Evolutionary conservation across 1,140 invertebrate genomes (phyloP).

Genomic region (Anoplophora glabripennis): DNA sequence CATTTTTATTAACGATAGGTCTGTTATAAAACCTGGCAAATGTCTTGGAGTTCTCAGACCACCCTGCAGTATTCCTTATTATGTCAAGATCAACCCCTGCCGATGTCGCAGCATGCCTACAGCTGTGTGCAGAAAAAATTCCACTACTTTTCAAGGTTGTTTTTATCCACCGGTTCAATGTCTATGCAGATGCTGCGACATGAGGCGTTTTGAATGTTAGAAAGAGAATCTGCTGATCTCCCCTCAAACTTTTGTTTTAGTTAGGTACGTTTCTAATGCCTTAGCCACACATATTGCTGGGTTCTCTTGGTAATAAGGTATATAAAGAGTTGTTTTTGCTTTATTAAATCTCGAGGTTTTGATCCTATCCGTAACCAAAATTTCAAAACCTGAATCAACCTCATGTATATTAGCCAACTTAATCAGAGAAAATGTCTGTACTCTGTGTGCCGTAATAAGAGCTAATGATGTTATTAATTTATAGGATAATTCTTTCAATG

Average conservation of each 20-base stretch:
- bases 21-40: conserved; percentile 39
- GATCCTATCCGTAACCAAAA: too few species aligned
- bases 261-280: too few species aligned
- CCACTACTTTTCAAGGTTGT: conserved; percentile 19
- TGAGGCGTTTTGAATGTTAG: conserved; percentile 30
- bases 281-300: too few species aligned
- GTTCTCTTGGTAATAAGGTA: too few species aligned
- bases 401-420: background rate
- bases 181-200: conserved; percentile 25
- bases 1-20: background rate
- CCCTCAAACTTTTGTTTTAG: too few species aligned
- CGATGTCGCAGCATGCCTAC: conserved; percentile 34
- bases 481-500: background rate
- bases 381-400: too few species aligned
- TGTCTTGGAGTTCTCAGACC: conserved; percentile 30
- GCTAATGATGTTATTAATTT: conserved; percentile 4
- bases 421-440: conserved; percentile 6
- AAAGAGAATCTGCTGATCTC: too few species aligned
- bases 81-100: conserved; percentile 31
- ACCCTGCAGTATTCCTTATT: conserved; percentile 35
- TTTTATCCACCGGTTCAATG: conserved; percentile 36
- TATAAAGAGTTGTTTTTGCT: too few species aligned
- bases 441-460: conserved; percentile 2
- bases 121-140: conserved; percentile 30
- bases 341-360: too few species aligned